phyloP scores from a whole-genome alignment of 2,113 vertebrate species.

The Balaeniceps rex region DNA sequence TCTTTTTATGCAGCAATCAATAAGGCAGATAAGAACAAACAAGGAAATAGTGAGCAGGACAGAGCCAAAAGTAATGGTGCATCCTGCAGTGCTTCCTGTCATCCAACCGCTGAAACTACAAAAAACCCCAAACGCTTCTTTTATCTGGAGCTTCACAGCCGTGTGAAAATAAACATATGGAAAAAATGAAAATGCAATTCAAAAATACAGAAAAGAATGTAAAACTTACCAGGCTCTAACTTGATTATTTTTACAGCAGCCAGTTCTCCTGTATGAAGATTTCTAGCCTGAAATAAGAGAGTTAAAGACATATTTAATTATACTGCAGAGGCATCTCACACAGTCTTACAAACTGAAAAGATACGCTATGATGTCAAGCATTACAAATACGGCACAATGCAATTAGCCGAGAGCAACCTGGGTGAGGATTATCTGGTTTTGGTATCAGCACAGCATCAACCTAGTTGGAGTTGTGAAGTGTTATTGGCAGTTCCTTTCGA shows the following conservation, averaged over 20 bases:
- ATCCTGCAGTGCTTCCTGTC: constrained; percentile 38
- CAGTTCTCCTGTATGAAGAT: constrained; percentile 91
- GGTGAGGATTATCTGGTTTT: background rate
- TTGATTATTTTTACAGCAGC: constrained; percentile 99
- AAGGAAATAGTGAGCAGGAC: background rate
- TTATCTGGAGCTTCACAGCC: background rate
- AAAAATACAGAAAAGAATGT: background rate
- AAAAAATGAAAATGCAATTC: background rate
- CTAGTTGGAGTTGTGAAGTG: background rate
- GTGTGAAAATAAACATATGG: constrained; percentile 4
- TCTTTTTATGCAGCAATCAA: background rate
- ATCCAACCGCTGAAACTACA: background rate
- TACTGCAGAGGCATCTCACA: background rate
- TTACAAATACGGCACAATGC: background rate
- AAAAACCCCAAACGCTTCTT: background rate
- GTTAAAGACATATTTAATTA: constrained; percentile 22
- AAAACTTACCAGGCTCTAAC: constrained; percentile 92
- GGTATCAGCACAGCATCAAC: background rate
- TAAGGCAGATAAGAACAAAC: background rate
- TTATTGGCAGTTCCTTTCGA: background rate
- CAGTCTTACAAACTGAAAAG: background rate
- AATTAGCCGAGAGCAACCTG: background rate
- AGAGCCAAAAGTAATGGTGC: background rate
- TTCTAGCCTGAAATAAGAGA: constrained; percentile 87
- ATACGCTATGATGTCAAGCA: fast-evolving